These are phyloP conservation scores for Caenorhabditis tropicalis DNA, from an alignment of 1,140 invertebrate species.

Conservation along the genomic window DNA sequence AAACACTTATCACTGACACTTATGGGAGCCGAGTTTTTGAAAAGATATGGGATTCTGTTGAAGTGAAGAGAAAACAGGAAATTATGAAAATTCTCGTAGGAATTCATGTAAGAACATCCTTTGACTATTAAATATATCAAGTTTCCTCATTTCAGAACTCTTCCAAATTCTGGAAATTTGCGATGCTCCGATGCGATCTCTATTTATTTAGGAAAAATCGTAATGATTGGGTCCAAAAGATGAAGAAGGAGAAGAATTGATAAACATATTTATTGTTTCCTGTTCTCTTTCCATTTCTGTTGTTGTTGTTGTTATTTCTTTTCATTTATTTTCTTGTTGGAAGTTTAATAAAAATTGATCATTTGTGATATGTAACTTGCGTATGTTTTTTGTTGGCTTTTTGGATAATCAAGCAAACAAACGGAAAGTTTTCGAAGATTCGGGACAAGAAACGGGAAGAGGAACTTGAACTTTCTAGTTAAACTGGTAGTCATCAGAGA, in stretches of 20 bases:
- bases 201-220: constrained; percentile 41
- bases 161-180: constrained; percentile 50
- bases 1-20: constrained; percentile 26
- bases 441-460: background rate
- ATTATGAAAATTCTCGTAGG: constrained; percentile 46
- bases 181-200: constrained; percentile 45
- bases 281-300: constrained; percentile 5
- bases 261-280: background rate
- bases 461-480: background rate
- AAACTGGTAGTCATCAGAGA: background rate
- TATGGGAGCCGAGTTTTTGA: constrained; percentile 46
- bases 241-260: constrained; percentile 39
- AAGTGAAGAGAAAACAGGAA: constrained; percentile 43
- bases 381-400: background rate
- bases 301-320: background rate
- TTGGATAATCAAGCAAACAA: background rate
- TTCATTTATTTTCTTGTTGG: background rate
- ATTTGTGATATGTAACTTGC: background rate
- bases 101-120: constrained; percentile 2
- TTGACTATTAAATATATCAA: background rate
- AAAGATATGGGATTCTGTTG: constrained; percentile 27
- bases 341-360: background rate
- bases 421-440: background rate
- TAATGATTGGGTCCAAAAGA: constrained; percentile 50
- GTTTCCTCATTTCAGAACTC: constrained; percentile 34